These are phyloP conservation scores for Chamaea fasciata DNA, from an alignment of 2,113 vertebrate genomes.

Conservation along the genomic window DNA sequence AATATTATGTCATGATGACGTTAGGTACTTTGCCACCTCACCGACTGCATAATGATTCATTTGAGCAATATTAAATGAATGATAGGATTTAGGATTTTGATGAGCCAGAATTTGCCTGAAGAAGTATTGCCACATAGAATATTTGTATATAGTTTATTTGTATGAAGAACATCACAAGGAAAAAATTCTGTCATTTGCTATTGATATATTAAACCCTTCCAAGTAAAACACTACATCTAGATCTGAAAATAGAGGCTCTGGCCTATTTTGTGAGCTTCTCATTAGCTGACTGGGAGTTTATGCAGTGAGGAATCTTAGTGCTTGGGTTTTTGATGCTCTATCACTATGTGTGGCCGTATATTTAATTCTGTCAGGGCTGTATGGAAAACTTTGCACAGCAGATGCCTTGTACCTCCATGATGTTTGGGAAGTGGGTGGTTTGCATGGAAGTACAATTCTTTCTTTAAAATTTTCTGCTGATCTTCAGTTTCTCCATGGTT, in stretches of 20 bases:
- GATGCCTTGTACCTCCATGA: conserved; percentile 27
- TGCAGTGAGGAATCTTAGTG: not conserved
- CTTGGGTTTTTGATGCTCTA: conserved; percentile 7
- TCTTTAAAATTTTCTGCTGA: conserved; percentile 27
- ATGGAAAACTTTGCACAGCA: conserved; percentile 37
- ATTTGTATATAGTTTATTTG: conserved; percentile 1
- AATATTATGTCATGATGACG: conserved; percentile 54
- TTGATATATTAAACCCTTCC: conserved; percentile 27
- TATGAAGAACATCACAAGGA: conserved; percentile 3
- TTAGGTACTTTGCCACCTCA: conserved; percentile 55
- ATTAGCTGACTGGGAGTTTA: conserved; percentile 17
- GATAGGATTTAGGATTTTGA: conserved; percentile 1
- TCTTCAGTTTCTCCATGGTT: not conserved
- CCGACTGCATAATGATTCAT: conserved; percentile 14
- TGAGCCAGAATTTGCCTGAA: conserved; percentile 13
- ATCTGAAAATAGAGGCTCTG: conserved; percentile 31
- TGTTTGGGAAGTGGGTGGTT: conserved; percentile 37
- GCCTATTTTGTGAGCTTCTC: conserved; percentile 6
- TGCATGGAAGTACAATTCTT: conserved; percentile 26
- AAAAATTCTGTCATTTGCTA: conserved; percentile 20
- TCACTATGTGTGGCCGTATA: not conserved
- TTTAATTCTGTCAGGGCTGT: conserved; percentile 27
- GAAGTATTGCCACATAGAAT: not conserved
- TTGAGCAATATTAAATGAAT: conserved; percentile 36
- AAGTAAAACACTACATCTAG: conserved; percentile 28